Percentiles rank a stretch among this genome's conserved stretches.
phyloP scores from a whole-genome alignment of 2,113 vertebrate species.

The Helogale parvula region DNA sequence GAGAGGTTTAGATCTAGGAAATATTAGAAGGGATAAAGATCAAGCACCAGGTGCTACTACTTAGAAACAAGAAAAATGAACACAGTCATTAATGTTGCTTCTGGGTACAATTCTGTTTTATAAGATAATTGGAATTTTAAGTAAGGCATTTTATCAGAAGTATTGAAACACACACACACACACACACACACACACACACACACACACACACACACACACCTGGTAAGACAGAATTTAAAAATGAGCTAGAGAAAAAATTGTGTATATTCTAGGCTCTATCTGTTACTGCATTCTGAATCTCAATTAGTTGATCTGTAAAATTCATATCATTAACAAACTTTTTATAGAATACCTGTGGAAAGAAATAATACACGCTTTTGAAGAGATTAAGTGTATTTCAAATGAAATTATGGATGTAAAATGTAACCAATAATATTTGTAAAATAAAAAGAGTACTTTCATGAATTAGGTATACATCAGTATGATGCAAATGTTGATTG shows the following conservation, averaged over 20 bases:
- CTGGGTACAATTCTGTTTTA: conserved; percentile 47
- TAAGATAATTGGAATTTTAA: conserved; percentile 56
- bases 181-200: not conserved
- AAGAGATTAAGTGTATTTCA: not conserved
- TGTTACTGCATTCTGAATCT: not conserved
- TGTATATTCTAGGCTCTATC: not conserved
- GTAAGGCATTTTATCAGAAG: conserved; percentile 5
- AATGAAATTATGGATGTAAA: not conserved
- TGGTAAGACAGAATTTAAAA: not conserved
- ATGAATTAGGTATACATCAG: not conserved
- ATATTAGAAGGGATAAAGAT: conserved; percentile 23
- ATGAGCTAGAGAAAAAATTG: not conserved
- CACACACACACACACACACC: not conserved
- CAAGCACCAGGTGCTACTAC: conserved; percentile 21
- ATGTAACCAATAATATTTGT: not conserved
- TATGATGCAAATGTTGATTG: not conserved
- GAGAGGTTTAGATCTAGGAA: not conserved
- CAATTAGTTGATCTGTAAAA: not conserved
- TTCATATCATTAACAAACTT: not conserved
- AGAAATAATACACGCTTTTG: not conserved
- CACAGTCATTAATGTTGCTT: conserved; percentile 39
- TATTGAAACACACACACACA: not conserved
- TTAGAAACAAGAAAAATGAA: conserved; percentile 59
- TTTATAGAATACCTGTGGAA: not conserved
- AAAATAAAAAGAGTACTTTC: conserved; percentile 16